A percentile compares a stretch with the other conserved stretches of the same genome.
phyloP scores from a whole-genome alignment of 2,113 vertebrate genomes.

The Thoracochromis brauschi region DNA sequence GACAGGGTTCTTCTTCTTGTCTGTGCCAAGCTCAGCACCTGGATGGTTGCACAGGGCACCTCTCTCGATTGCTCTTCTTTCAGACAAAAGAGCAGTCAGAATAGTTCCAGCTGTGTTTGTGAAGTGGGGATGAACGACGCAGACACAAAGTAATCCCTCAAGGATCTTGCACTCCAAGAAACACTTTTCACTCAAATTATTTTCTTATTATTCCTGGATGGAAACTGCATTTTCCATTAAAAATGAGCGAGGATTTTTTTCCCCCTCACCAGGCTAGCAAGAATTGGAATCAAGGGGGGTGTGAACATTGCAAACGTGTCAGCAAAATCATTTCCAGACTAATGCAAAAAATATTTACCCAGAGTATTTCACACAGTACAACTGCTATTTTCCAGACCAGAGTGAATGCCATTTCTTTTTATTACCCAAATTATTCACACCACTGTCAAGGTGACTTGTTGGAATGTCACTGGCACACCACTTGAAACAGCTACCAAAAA shows the following conservation, averaged over 20 bases:
- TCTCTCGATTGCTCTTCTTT: conserved; percentile 16
- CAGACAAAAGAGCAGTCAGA: conserved; percentile 40
- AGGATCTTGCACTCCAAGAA: conserved; percentile 23
- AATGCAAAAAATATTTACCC: conserved; percentile 37
- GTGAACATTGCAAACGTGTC: conserved; percentile 12
- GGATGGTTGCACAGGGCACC: conserved; percentile 51
- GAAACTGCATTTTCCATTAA: conserved; percentile 11
- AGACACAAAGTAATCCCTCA: neutral
- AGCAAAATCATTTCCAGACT: conserved; percentile 31
- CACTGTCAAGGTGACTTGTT: conserved; percentile 61
- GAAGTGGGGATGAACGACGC: conserved; percentile 16
- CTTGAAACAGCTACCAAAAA: conserved; percentile 42
- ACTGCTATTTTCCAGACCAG: conserved; percentile 15
- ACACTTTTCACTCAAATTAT: conserved; percentile 28
- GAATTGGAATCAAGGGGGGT: neutral
- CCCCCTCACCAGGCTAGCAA: neutral
- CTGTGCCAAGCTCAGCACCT: conserved; percentile 55
- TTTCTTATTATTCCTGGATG: conserved; percentile 27
- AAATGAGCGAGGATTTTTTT: neutral
- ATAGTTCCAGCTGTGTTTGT: conserved; percentile 39
- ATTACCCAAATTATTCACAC: conserved; percentile 50
- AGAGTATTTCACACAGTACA: conserved; percentile 15
- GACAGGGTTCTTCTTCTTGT: conserved; percentile 46
- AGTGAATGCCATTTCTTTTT: conserved; percentile 30
- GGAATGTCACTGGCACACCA: conserved; percentile 46